phyloP scores from a whole-genome alignment of 2,888 invertebrate species.

The Tricholauxania praeusta region DNA sequence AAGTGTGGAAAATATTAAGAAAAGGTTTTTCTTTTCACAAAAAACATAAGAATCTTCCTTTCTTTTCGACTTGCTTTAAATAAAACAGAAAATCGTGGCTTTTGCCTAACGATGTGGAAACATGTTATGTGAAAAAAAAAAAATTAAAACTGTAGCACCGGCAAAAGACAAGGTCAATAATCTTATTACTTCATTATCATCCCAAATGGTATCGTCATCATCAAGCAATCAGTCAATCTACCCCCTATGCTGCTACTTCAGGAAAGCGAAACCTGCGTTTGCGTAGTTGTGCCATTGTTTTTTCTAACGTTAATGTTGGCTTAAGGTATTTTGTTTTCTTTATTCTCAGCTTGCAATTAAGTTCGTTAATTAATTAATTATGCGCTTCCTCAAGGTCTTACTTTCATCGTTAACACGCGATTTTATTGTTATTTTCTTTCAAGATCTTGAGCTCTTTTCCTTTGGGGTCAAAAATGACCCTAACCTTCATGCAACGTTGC shows the following conservation, averaged over 20 bases:
- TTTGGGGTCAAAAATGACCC: conserved; percentile 39
- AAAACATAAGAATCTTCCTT: neutral
- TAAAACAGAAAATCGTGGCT: neutral
- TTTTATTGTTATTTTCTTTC: conserved; percentile 3
- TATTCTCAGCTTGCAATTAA: conserved; percentile 1
- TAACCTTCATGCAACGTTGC: conserved; percentile 43
- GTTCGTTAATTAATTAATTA: conserved; percentile 28
- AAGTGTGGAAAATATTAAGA: conserved; percentile 14
- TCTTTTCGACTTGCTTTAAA: neutral
- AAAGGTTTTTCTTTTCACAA: neutral
- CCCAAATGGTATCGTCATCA: neutral
- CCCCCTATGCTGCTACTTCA: neutral
- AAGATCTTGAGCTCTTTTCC: conserved; percentile 4
- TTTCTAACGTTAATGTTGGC: neutral
- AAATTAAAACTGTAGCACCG: too few species aligned
- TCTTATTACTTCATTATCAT: conserved; percentile 23
- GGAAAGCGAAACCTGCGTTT: conserved; percentile 36
- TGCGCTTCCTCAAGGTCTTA: conserved; percentile 30
- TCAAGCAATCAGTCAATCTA: neutral
- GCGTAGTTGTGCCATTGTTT: neutral
- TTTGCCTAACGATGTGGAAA: conserved; percentile 33
- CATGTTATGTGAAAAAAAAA: conserved; percentile 23
- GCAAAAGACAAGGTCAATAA: conserved; percentile 34
- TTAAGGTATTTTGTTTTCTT: neutral
- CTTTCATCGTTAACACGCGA: conserved; percentile 11